Evolutionary conservation across 1,140 invertebrate genomes (phyloP), one percentile per base, ranked within the genome.

Genomic region (Cydia strobilella): DNA sequence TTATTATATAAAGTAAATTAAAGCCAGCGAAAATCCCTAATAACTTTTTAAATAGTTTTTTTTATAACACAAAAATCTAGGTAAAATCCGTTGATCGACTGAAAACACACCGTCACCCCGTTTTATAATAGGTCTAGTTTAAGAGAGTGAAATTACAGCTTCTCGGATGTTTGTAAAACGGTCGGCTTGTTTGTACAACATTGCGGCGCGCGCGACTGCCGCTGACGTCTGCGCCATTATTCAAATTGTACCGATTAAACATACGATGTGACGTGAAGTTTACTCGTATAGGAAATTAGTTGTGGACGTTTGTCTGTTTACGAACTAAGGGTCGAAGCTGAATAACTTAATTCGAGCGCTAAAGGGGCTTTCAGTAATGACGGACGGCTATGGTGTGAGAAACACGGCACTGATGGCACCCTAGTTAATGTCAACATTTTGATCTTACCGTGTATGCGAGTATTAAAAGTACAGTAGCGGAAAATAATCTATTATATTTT

Each of bases 81-180:
- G 13, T 48, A 48, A 48, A 48, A 15, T 2, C 3, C 13, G 45
- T 48, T 48, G 45, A 15, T 13, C 13, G 45, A 48, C 45, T 48
- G 45, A 48, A 45, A 48, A 15, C 13, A 48, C 45, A 48, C 45
- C 0, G 15, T 15, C 12, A 13, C 15, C 45, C 9, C 45, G 12
- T 48, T 48, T 48, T 48, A 48, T 48, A 48, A 48, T 48, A 48
- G 15, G 15, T 48, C 45, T 48, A 48, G 45, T 48, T 48, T 48
- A 48, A 13, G 45, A 48, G 45, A 48, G 45, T 48, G 45, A 15
- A 48, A 48, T 48, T 48, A 48, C 45, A 48, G 45, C 13, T 13
- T 48, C 45, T 48, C 45, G 62, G 62, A 63, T 63, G 23, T 63
- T 63, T 63, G 62, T 7, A 10, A 63, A 63, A 63, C 62, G 7